Conservation (phyloP, 92 coral and sea anemone genomes). For the Blastomussa wellsi region DNA sequence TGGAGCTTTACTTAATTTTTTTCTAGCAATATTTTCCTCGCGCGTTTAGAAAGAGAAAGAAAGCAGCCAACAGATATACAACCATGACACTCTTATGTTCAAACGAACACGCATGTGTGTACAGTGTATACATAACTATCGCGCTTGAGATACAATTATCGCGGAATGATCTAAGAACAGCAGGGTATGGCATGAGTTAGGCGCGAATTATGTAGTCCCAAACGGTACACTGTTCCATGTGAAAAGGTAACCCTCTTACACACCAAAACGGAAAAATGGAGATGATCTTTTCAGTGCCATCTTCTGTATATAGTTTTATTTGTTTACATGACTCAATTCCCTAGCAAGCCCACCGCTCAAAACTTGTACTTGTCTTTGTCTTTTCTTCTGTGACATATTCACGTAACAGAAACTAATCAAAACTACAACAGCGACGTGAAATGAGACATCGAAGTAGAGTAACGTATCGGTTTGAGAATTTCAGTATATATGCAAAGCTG, state of each 20-base stretch:
- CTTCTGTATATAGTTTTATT: background rate
- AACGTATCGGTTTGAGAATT: background rate
- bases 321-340: conserved; percentile 35
- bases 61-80: background rate
- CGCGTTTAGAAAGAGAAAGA: background rate
- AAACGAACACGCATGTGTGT: background rate
- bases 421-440: background rate
- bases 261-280: background rate
- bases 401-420: background rate
- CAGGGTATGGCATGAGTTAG: background rate
- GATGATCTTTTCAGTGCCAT: background rate
- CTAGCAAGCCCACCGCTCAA: conserved; percentile 2
- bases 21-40: background rate
- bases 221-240: background rate
- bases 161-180: background rate
- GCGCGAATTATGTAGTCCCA: background rate
- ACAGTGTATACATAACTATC: background rate
- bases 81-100: background rate
- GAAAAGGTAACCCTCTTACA: background rate
- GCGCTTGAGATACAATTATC: conserved; percentile 17
- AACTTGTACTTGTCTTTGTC: background rate
- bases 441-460: background rate
- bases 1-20: background rate
- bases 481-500: background rate
- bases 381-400: background rate